These are phyloP conservation scores for Corynorhinus townsendii DNA, from an alignment of 2,113 vertebrate species.

Conservation along the genomic window DNA sequence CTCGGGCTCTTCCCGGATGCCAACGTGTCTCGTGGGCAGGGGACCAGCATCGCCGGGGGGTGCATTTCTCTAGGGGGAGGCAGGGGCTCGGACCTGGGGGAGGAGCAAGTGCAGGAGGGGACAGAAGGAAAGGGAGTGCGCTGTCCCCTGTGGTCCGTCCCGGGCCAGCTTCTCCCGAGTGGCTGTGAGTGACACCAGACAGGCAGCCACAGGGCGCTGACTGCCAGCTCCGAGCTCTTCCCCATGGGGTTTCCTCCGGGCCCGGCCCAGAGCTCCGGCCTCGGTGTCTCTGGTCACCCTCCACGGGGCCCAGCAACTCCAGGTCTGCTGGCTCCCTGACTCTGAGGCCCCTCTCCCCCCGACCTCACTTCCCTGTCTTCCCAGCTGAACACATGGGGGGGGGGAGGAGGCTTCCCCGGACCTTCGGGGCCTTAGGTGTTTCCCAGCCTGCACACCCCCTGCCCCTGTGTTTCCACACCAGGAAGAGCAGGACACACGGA, in stretches of 20 bases:
- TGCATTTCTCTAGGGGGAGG: neutral
- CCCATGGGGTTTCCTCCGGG: neutral
- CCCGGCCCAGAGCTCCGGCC: fast-evolving
- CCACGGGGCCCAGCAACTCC: neutral
- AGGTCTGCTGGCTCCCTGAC: fast-evolving
- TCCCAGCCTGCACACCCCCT: neutral
- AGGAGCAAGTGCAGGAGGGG: neutral
- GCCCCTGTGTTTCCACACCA: neutral
- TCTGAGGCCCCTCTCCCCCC: too few relatives aligned
- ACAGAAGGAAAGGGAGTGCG: fast-evolving
- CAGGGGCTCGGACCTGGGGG: too few relatives aligned
- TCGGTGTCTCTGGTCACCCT: neutral
- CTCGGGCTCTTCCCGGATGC: too few relatives aligned
- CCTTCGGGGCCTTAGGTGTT: too few relatives aligned
- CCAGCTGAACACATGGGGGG: neutral
- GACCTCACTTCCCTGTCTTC: neutral
- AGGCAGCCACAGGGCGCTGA: fast-evolving
- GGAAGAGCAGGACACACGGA: neutral
- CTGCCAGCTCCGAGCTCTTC: neutral
- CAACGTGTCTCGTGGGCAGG: fast-evolving
- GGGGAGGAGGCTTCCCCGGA: fast-evolving
- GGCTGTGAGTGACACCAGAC: neutral
- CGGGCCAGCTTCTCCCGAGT: neutral
- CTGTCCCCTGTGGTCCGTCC: neutral
- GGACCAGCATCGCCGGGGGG: fast-evolving